These are phyloP conservation scores for Xestoiulus laeticollis DNA, from an alignment of 2,888 invertebrate species.

Conservation along the genomic window DNA sequence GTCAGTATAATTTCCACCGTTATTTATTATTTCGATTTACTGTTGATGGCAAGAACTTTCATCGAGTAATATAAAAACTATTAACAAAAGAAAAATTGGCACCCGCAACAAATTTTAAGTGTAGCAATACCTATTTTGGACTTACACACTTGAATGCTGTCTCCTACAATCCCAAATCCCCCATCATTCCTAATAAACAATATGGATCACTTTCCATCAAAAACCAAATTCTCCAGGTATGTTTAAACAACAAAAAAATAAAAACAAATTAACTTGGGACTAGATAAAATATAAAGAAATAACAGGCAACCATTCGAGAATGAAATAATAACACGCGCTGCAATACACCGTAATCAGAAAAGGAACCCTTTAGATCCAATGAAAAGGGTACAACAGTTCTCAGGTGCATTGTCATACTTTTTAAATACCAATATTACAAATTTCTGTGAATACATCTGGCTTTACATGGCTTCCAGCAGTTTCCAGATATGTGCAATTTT, in stretches of 20 bases:
- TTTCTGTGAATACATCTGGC: neutral
- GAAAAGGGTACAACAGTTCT: neutral
- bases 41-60: conserved; percentile 9
- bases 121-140: conserved; percentile 24
- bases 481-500: neutral
- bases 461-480: neutral
- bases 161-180: conserved; percentile 1
- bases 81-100: conserved; percentile 40
- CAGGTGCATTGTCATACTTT: neutral
- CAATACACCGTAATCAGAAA: neutral
- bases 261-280: conserved; percentile 13
- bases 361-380: neutral
- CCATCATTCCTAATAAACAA: conserved; percentile 41
- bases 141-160: conserved; percentile 28
- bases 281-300: conserved; percentile 34
- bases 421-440: conserved; percentile 14
- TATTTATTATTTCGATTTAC: conserved; percentile 37
- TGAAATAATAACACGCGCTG: neutral
- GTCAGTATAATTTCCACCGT: neutral
- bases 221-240: conserved; percentile 41
- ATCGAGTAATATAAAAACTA: conserved; percentile 32
- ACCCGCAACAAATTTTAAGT: conserved; percentile 32
- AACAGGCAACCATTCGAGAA: conserved; percentile 39
- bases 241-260: conserved; percentile 42
- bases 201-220: conserved; percentile 16